These are phyloP conservation scores for Bubo scandiacus DNA, from an alignment of 2,113 vertebrate species.

Conservation along the genomic window DNA sequence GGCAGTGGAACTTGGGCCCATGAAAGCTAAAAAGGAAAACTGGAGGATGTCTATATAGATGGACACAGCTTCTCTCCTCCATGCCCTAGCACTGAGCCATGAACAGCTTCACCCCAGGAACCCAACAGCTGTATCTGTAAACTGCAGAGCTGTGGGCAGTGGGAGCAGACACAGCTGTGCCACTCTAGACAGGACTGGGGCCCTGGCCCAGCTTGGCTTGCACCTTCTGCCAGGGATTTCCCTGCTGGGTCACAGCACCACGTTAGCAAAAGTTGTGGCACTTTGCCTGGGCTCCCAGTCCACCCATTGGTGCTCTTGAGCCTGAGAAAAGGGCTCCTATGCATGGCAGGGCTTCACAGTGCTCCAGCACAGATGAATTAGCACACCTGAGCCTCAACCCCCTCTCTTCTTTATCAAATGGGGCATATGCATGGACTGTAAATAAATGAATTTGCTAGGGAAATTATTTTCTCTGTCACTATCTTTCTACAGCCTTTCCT, in stretches of 20 bases:
- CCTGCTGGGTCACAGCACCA: background rate
- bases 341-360: background rate
- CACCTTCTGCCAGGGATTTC: background rate
- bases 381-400: background rate
- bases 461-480: conserved; percentile 1
- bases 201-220: background rate
- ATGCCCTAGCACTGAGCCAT: background rate
- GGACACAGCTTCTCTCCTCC: background rate
- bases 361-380: accelerated
- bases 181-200: background rate
- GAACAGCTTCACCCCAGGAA: background rate
- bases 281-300: accelerated
- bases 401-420: background rate
- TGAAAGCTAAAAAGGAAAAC: background rate
- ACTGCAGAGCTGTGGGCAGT: background rate
- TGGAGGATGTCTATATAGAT: background rate
- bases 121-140: background rate
- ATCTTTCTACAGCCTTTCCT: background rate
- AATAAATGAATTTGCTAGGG: background rate
- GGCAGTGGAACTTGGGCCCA: accelerated
- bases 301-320: background rate
- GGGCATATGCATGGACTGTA: background rate
- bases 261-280: background rate
- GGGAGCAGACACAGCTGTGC: background rate
- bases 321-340: background rate